These are phyloP conservation scores for Orthochromis malagaraziensis DNA, from an alignment of 2,113 vertebrate genomes.

Conservation along the genomic window DNA sequence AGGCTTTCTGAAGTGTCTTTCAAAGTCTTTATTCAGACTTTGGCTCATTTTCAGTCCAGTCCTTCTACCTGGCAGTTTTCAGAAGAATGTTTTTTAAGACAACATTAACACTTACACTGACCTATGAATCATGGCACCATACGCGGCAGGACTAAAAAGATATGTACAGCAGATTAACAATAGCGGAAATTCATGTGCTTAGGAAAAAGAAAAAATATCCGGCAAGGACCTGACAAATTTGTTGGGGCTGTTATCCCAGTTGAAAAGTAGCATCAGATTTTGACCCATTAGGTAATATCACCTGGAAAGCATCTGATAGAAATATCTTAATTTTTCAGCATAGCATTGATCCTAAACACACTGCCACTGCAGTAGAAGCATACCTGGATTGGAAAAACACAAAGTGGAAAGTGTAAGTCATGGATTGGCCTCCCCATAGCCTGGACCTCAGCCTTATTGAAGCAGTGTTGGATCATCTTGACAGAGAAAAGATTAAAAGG, in stretches of 20 bases:
- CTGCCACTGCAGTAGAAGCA: not conserved
- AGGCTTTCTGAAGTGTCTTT: not conserved
- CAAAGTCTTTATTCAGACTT: not conserved
- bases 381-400: not conserved
- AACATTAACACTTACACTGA: not conserved
- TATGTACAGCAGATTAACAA: not conserved
- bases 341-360: not conserved
- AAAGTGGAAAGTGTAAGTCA: not conserved
- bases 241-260: not conserved
- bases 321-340: not conserved
- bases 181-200: not conserved
- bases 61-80: not conserved
- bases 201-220: not conserved
- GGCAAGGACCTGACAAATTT: not conserved
- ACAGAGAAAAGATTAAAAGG: not conserved
- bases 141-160: not conserved
- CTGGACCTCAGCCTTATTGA: not conserved
- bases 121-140: not conserved
- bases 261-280: not conserved
- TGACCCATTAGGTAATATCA: not conserved
- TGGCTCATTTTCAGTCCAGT: not conserved
- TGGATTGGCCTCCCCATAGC: not conserved
- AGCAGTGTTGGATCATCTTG: not conserved
- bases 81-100: not conserved
- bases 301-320: not conserved